These are phyloP conservation scores for Fukomys damarensis DNA, from an alignment of 2,113 vertebrate genomes.

Conservation along the genomic window DNA sequence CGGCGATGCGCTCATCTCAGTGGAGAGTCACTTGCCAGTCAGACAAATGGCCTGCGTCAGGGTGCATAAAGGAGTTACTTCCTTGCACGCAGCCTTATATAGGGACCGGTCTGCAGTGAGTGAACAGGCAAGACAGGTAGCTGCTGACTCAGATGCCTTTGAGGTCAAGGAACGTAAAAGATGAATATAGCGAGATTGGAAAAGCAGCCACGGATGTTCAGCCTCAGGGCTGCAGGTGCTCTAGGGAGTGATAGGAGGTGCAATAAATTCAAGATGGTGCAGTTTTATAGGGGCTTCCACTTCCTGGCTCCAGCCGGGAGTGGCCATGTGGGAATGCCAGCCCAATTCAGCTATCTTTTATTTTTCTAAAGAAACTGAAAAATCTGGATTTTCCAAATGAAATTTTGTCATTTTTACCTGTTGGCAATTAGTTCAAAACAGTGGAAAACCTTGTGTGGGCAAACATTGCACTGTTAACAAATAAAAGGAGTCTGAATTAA, in stretches of 20 bases:
- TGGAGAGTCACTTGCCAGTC: neutral
- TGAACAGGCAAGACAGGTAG: neutral
- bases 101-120: neutral
- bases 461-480: neutral
- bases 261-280: neutral
- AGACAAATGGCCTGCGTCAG: neutral
- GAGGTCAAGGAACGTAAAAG: neutral
- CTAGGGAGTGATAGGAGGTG: neutral
- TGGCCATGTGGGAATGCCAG: neutral
- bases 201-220: neutral
- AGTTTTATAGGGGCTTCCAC: neutral
- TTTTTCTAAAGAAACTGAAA: constrained; percentile 29
- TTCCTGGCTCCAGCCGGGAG: neutral
- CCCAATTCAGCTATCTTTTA: neutral
- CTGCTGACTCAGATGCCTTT: neutral
- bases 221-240: neutral
- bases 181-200: neutral
- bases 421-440: neutral
- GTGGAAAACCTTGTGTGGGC: neutral
- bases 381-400: neutral
- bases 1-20: neutral
- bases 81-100: neutral
- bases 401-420: neutral
- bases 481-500: neutral
- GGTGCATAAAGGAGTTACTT: neutral